Percentiles rank a stretch among this genome's conserved stretches.
Evolutionary conservation across 2,797 vertebrate genomes (phyloP).

Genomic region (Xerus rutilus): DNA sequence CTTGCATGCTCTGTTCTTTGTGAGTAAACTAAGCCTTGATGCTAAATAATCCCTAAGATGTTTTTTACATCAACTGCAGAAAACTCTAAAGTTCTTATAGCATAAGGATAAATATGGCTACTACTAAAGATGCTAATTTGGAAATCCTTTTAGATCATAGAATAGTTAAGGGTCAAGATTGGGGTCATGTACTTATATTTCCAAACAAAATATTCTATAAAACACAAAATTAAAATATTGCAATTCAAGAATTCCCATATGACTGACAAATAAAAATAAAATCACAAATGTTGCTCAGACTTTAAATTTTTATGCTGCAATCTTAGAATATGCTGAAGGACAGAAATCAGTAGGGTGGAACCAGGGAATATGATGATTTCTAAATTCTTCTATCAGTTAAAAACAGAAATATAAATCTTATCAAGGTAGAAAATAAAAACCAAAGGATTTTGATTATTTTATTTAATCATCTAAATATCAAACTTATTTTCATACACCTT

Average conservation of each 20-base stretch:
- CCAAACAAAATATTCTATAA: background rate
- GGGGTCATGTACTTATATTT: background rate
- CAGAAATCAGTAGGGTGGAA: background rate
- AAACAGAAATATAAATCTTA: background rate
- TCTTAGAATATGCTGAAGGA: background rate
- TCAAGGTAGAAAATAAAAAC: constrained; percentile 24
- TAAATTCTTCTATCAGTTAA: constrained; percentile 10
- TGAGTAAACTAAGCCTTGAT: background rate
- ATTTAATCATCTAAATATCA: background rate
- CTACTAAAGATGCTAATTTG: background rate
- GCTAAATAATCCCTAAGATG: background rate
- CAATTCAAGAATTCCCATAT: background rate
- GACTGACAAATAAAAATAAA: constrained; percentile 40
- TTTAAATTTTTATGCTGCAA: background rate
- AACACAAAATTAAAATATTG: background rate
- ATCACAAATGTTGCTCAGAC: background rate
- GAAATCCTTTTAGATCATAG: background rate
- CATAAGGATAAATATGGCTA: background rate
- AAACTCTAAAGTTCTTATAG: background rate
- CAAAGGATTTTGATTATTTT: background rate
- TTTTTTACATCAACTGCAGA: background rate
- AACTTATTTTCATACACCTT: background rate
- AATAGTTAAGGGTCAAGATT: background rate
- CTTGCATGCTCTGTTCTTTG: background rate
- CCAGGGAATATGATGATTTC: constrained; percentile 37